These are phyloP conservation scores for Eueremaeus valkanovi DNA, from an alignment of 2,888 invertebrate species.

Conservation along the genomic window DNA sequence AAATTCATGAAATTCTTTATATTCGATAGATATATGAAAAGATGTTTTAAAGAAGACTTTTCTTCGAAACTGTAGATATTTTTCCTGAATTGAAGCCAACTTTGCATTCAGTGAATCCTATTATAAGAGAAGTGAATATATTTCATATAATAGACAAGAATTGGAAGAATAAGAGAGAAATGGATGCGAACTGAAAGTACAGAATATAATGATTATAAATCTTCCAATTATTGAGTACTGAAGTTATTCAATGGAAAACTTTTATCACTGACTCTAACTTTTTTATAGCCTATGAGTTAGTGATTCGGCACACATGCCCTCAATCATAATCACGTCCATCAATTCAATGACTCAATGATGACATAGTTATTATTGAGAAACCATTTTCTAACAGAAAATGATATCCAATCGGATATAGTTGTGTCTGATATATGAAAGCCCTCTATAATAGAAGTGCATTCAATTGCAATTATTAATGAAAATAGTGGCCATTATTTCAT, in stretches of 20 bases:
- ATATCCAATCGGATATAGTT: slow-evolving; percentile 22
- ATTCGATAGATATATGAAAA: too few relatives aligned
- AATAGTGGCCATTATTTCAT: neutral
- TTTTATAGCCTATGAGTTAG: neutral
- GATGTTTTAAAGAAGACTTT: neutral
- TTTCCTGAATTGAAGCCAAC: neutral
- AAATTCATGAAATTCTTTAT: too few relatives aligned
- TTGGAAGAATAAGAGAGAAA: neutral
- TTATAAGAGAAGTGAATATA: slow-evolving; percentile 21
- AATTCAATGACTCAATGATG: slow-evolving; percentile 29
- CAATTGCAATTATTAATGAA: neutral
- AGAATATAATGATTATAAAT: slow-evolving; percentile 34
- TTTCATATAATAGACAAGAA: slow-evolving; percentile 7
- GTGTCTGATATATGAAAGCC: neutral
- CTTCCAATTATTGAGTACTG: slow-evolving; percentile 29
- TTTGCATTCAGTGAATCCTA: slow-evolving; percentile 1
- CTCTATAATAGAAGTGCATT: neutral
- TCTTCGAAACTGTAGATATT: neutral
- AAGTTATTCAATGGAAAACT: slow-evolving; percentile 18
- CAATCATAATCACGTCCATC: slow-evolving; percentile 34
- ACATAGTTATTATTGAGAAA: slow-evolving; percentile 28
- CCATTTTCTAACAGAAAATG: slow-evolving; percentile 13
- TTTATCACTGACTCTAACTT: neutral
- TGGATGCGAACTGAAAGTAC: neutral
- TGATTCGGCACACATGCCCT: slow-evolving; percentile 12